A percentile compares a stretch with the other conserved stretches of the same genome.
phyloP scores from a whole-genome alignment of 2,113 vertebrate species.

The Megaleporinus macrocephalus region DNA sequence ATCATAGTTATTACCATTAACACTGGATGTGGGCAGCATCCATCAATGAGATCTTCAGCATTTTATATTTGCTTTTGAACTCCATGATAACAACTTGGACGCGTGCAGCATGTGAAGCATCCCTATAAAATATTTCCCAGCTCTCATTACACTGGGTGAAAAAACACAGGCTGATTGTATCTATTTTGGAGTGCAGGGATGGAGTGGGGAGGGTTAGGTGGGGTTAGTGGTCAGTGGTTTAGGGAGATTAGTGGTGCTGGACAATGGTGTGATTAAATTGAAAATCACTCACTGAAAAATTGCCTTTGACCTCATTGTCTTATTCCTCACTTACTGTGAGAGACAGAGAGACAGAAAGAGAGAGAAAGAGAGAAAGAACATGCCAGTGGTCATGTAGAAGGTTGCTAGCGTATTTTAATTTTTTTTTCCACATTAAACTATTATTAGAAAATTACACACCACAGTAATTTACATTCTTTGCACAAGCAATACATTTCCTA shows the following conservation, averaged over 20 bases:
- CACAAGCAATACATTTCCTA: too few relatives aligned
- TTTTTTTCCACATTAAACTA: too few relatives aligned
- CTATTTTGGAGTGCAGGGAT: neutral
- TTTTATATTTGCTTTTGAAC: neutral
- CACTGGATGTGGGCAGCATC: too few relatives aligned
- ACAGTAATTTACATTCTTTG: too few relatives aligned
- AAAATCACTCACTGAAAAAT: slow-evolving; percentile 32
- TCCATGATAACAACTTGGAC: neutral
- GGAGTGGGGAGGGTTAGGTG: neutral
- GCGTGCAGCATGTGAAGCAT: neutral
- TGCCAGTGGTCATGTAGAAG: neutral
- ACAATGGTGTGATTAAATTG: slow-evolving; percentile 31
- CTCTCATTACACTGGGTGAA: neutral
- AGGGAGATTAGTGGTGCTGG: slow-evolving; percentile 36
- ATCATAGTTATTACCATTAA: too few relatives aligned
- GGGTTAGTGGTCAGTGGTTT: neutral
- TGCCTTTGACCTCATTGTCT: slow-evolving; percentile 36
- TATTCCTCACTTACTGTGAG: neutral
- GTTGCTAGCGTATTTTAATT: too few relatives aligned
- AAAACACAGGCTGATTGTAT: neutral
- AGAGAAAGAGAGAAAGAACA: neutral
- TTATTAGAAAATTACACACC: too few relatives aligned
- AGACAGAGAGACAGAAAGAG: neutral
- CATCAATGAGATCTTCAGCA: neutral
- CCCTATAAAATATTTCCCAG: slow-evolving; percentile 1